These are phyloP conservation scores for Parazoanthus atlanticus DNA, from an alignment of 92 coral and sea anemone species.

Conservation along the genomic window DNA sequence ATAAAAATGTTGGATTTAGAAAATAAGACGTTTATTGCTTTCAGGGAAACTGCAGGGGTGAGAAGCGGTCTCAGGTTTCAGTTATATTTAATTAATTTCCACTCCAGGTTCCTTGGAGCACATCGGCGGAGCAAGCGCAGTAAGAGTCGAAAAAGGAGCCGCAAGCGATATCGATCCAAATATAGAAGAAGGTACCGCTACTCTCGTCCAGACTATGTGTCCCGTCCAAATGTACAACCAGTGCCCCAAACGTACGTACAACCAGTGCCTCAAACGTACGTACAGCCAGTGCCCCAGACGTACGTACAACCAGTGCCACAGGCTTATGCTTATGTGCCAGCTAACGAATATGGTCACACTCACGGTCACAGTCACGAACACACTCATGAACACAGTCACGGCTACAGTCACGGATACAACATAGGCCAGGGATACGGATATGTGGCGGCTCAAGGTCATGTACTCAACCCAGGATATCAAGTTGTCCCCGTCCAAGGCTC, in stretches of 20 bases:
- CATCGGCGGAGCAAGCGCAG: background rate
- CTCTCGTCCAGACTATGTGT: background rate
- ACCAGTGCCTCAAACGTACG: background rate
- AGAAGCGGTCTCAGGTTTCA: background rate
- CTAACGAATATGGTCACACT: background rate
- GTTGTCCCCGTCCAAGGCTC: background rate
- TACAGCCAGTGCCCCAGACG: background rate
- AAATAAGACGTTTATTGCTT: too few species aligned
- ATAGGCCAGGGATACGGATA: background rate
- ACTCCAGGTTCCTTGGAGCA: background rate
- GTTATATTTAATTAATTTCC: background rate
- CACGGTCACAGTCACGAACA: background rate
- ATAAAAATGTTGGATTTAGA: too few species aligned
- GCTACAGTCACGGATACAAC: background rate
- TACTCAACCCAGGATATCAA: background rate
- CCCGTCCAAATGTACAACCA: background rate
- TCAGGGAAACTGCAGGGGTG: too few species aligned
- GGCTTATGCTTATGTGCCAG: background rate
- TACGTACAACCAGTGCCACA: background rate
- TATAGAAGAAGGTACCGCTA: background rate
- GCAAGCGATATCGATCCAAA: background rate
- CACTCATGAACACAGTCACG: background rate
- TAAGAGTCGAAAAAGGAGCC: background rate
- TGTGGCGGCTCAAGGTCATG: background rate
- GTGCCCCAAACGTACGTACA: background rate